A percentile compares a stretch with the other conserved stretches of the same genome.
Conservation (phyloP, 2,888 invertebrate species). For the Macaria notata region DNA sequence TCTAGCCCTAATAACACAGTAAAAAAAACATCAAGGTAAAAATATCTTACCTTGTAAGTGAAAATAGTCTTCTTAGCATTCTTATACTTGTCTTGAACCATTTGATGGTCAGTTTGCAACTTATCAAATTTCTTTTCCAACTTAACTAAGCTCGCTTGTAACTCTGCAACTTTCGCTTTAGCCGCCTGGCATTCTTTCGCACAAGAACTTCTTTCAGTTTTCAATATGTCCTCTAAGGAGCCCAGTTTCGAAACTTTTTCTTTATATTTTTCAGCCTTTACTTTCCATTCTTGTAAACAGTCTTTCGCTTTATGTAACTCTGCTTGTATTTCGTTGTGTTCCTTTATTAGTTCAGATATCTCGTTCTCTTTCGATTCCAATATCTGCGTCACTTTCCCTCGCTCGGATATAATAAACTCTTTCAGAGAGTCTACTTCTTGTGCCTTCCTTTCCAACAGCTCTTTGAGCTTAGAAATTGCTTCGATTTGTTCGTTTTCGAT, state of each 20-base stretch:
- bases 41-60: conserved; percentile 81
- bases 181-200: conserved; percentile 61
- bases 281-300: conserved; percentile 58
- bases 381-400: conserved; percentile 74
- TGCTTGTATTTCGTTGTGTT: conserved; percentile 62
- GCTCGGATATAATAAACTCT: conserved; percentile 75
- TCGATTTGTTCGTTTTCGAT: conserved; percentile 76
- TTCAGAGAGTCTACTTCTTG: conserved; percentile 78
- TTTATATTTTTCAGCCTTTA: conserved; percentile 65
- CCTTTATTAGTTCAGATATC: conserved; percentile 70
- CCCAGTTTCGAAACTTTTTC: conserved; percentile 57
- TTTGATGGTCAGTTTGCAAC: conserved; percentile 67
- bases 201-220: conserved; percentile 61
- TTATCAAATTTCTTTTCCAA: conserved; percentile 63
- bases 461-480: conserved; percentile 71
- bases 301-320: conserved; percentile 68
- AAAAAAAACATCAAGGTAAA: too few species aligned
- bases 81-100: conserved; percentile 83
- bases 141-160: conserved; percentile 68
- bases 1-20: too few species aligned
- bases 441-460: conserved; percentile 75
- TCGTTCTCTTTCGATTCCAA: conserved; percentile 78
- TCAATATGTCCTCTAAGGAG: conserved; percentile 62
- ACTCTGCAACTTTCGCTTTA: conserved; percentile 67
- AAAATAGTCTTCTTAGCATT: conserved; percentile 83